Conservation (phyloP, 2,888 invertebrate genomes). For the Prenolepis imparis region DNA sequence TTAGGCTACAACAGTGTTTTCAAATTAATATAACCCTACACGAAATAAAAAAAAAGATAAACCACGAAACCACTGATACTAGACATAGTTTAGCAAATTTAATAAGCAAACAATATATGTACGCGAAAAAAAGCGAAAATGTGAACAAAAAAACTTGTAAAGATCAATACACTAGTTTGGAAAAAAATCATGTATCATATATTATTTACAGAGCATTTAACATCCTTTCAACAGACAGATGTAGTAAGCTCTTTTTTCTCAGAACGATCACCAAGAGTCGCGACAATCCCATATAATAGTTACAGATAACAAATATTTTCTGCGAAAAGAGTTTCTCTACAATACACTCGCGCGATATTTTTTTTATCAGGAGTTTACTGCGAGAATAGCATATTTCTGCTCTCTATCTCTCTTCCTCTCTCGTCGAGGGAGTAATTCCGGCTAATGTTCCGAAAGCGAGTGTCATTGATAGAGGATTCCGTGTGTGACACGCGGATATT, state of each 20-base stretch:
- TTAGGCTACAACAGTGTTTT: neutral
- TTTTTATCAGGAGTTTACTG: neutral
- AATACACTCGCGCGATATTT: conserved; percentile 2
- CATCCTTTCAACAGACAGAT: neutral
- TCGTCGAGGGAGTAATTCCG: neutral
- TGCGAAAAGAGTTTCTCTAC: neutral
- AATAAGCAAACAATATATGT: neutral
- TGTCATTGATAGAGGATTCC: conserved; percentile 23
- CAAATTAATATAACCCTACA: neutral
- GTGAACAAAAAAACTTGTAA: neutral
- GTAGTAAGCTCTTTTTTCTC: neutral
- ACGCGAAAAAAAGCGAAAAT: neutral
- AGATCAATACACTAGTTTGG: neutral
- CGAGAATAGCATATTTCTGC: neutral
- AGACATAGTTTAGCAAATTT: conserved; percentile 19
- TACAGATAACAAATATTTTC: conserved; percentile 2
- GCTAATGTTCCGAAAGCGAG: neutral
- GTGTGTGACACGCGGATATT: conserved; percentile 43
- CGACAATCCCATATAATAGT: neutral
- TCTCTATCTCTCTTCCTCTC: neutral
- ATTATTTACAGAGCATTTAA: neutral
- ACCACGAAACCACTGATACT: conserved; percentile 12
- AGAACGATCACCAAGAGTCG: neutral
- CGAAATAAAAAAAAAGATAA: conserved; percentile 26
- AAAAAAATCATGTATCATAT: neutral